Base-by-base conservation (phyloP, 2,888 invertebrate species). In the Calliopum simillimum region DNA sequence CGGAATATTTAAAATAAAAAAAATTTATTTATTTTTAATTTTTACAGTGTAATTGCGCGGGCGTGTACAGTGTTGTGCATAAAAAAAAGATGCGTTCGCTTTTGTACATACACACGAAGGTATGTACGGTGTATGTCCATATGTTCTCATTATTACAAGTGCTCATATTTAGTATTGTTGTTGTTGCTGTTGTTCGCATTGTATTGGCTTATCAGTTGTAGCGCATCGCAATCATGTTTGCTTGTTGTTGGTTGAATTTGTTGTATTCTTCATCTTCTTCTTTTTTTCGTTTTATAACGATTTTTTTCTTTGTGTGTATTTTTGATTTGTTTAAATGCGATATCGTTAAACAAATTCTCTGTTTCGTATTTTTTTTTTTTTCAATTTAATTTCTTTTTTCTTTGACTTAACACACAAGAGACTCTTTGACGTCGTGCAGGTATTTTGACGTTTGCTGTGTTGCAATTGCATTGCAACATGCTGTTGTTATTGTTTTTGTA, bases 211-310 rank as follows among this genome's bases (percentile, higher is more conserved):
- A 75, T 75, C 74, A 70, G 61, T 56, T 16, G 56, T 61, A 62
- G 69, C 62, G 59, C 71, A 73, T 75, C 74, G 65, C 62, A 63
- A 65, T 70, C 64, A 68, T 72, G 55, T 70, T 63, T 69, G 62
- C 66, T 56, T 23, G 44, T 44, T 44, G 65, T 53, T 33, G 64
- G 43, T 41, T 55, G 65, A 61, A 33, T 23, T 44, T 59, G 25
- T 16, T 67, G 55, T 55, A 12, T 41, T 49, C 47, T 33, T 55
- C 5, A 5, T 56, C 23, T 56, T 19, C 55, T 6, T 19, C 6
- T 56, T 23, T 23, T 56, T 21, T 19, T 19, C 21, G 55, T 25
- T 25, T 25, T 51, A 13, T 64, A 41, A 59, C 25, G 19, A 33
- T 44, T 33, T 61, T 51, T 61, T 23, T 46, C 44, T 41, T 11